Evolutionary conservation across 2,797 vertebrate genomes (phyloP).

Genomic region (Melanotaenia trifasciata): DNA sequence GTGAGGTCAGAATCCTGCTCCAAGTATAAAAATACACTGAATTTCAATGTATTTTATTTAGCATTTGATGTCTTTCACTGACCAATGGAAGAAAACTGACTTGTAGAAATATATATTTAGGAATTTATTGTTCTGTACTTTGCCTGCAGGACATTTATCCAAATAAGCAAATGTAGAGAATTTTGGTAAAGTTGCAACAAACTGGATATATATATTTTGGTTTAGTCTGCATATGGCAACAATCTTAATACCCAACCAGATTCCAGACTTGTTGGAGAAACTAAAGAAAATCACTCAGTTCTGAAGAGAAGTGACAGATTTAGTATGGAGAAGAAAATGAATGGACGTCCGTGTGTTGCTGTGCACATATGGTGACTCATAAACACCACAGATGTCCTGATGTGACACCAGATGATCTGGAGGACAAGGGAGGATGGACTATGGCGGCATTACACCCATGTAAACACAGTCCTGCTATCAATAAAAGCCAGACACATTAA

Average conservation of each 20-base stretch:
- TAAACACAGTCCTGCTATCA: neutral
- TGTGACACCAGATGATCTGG: constrained; percentile 18
- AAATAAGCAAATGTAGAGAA: neutral
- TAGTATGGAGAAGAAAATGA: neutral
- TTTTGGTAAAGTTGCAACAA: constrained; percentile 1
- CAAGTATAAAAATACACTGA: neutral
- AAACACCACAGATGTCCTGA: constrained; percentile 27
- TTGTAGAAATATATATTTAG: neutral
- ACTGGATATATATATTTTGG: too few relatives aligned
- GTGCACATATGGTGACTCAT: constrained; percentile 30
- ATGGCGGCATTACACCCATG: neutral
- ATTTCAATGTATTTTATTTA: neutral
- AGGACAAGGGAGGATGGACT: neutral
- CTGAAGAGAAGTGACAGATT: neutral
- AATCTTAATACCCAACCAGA: too few relatives aligned
- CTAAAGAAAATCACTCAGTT: neutral
- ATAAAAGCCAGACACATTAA: neutral
- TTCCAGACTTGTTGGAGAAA: too few relatives aligned
- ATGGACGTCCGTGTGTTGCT: constrained; percentile 15
- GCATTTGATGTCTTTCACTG: neutral
- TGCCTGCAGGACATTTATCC: neutral
- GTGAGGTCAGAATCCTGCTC: neutral
- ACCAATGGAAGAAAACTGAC: too few relatives aligned
- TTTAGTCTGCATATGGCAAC: too few relatives aligned
- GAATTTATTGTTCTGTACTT: neutral